A percentile compares a stretch with the other conserved stretches of the same genome.
These are phyloP conservation scores for Otolemur garnettii DNA, from an alignment of 2,113 vertebrate species.

Conservation along the genomic window DNA sequence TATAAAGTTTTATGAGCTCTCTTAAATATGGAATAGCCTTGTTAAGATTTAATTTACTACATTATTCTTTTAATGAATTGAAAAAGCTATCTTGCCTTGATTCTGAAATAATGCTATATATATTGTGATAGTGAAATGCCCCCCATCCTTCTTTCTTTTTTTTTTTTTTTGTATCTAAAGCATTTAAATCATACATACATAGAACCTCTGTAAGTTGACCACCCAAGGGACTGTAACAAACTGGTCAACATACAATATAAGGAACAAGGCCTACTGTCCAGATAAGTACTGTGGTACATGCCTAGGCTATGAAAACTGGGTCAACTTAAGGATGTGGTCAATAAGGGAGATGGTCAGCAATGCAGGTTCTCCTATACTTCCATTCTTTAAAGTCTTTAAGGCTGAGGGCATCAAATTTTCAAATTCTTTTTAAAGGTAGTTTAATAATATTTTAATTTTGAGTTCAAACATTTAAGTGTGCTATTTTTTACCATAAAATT, in stretches of 20 bases:
- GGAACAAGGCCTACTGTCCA: no score
- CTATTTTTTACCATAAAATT: constrained; percentile 47
- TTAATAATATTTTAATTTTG: constrained; percentile 29
- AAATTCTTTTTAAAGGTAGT: constrained; percentile 27
- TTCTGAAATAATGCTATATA: background rate
- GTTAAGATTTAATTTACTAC: constrained; percentile 33
- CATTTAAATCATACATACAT: background rate
- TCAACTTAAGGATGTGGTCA: no score
- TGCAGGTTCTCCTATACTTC: no score
- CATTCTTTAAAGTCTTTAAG: constrained; percentile 41
- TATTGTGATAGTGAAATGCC: constrained; percentile 7
- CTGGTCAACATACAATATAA: no score
- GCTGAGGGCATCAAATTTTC: background rate
- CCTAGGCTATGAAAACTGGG: no score
- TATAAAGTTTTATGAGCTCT: background rate
- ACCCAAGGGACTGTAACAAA: no score
- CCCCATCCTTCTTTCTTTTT: background rate
- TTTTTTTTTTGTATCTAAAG: constrained; percentile 43
- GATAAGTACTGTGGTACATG: no score
- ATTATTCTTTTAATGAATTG: constrained; percentile 28
- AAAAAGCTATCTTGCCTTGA: background rate
- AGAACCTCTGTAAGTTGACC: no score
- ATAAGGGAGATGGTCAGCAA: no score
- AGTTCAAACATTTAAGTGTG: constrained; percentile 40
- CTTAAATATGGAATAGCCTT: background rate